Percentiles rank a stretch among this genome's conserved stretches.
Conservation (phyloP, 2,797 vertebrate genomes). For the Salmo trutta region DNA sequence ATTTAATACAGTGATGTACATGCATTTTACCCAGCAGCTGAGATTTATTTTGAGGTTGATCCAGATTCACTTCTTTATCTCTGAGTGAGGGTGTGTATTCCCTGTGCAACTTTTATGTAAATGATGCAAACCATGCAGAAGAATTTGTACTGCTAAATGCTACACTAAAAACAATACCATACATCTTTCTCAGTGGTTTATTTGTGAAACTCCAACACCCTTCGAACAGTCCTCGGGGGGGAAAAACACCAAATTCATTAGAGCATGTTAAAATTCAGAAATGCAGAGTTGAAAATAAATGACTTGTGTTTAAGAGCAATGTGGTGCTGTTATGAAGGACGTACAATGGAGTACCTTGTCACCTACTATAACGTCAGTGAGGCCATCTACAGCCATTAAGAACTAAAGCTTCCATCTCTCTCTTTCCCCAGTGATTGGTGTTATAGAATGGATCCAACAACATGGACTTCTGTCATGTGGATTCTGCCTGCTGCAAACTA, state of each 20-base stretch:
- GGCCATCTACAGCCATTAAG: constrained; percentile 53
- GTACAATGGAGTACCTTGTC: constrained; percentile 54
- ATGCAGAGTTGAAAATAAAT: neutral
- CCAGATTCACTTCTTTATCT: constrained; percentile 21
- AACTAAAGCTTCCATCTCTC: constrained; percentile 55
- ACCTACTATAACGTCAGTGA: constrained; percentile 60
- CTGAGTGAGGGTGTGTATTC: neutral
- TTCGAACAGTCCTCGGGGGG: neutral
- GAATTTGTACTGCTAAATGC: neutral
- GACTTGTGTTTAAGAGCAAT: neutral
- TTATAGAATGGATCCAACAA: constrained; percentile 62
- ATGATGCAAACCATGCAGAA: neutral
- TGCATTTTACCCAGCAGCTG: constrained; percentile 45
- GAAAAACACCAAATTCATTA: neutral
- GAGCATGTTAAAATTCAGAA: neutral
- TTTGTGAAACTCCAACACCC: neutral
- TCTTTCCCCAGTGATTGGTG: constrained; percentile 49
- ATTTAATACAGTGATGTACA: constrained; percentile 68
- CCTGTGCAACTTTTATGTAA: neutral
- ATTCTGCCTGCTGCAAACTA: constrained; percentile 28
- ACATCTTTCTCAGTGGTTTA: neutral
- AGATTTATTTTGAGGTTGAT: constrained; percentile 14
- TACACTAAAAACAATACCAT: neutral
- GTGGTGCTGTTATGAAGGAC: constrained; percentile 16
- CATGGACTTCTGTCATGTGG: constrained; percentile 34